Percentiles rank a stretch among this genome's conserved stretches.
Evolutionary conservation across 2,888 invertebrate species (phyloP).

Genomic region (Andricus curvator): DNA sequence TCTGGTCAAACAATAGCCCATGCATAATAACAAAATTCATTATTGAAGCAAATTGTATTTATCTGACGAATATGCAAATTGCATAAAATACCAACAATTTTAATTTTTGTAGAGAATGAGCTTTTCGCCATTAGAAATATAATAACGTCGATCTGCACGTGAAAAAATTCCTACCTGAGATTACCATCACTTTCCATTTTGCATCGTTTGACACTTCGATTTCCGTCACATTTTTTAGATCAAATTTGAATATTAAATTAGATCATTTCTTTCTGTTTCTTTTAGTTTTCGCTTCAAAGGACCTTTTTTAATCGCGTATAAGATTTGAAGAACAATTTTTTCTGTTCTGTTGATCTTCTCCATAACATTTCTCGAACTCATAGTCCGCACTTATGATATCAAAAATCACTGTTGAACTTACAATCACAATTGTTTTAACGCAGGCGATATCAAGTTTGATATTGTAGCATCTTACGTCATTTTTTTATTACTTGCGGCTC

Average conservation of each 20-base stretch:
- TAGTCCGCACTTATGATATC: slow-evolving; percentile 5
- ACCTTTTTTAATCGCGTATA: not conserved
- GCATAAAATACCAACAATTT: too few relatives aligned
- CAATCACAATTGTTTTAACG: slow-evolving; percentile 28
- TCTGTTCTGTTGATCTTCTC: not conserved
- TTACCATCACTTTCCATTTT: slow-evolving; percentile 28
- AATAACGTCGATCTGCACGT: not conserved
- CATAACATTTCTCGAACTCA: slow-evolving; percentile 31
- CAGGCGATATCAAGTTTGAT: slow-evolving; percentile 1
- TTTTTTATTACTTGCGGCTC: not conserved
- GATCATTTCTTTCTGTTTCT: not conserved
- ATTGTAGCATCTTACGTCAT: not conserved
- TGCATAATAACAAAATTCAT: too few relatives aligned
- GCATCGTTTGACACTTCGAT: not conserved
- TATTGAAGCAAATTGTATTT: too few relatives aligned
- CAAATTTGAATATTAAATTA: not conserved
- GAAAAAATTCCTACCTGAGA: slow-evolving; percentile 4
- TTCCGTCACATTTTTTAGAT: not conserved
- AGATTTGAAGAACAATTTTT: not conserved
- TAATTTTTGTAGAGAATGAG: too few relatives aligned
- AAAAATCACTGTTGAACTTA: slow-evolving; percentile 19
- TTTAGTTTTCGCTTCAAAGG: slow-evolving; percentile 9
- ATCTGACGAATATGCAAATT: too few relatives aligned
- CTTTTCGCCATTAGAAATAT: not conserved
- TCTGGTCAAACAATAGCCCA: not conserved